Base-by-base conservation (phyloP, 2,888 invertebrate genomes). In the Cyaniris semiargus region DNA sequence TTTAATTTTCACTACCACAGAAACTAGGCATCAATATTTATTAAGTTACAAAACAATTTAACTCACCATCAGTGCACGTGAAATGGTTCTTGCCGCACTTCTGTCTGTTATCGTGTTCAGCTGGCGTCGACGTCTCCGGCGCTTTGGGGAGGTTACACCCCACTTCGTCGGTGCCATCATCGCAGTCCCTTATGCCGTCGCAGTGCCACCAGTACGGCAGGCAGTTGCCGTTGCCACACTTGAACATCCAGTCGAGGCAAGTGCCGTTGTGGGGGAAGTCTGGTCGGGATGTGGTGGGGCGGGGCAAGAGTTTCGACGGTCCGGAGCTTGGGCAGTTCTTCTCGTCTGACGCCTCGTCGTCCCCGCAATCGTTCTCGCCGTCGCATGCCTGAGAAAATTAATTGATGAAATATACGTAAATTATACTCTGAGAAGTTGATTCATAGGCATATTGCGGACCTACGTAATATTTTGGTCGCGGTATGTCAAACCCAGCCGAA, bases 171-270 rank as follows among this genome's bases (percentile, higher is more conserved):
- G 96, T 96, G 66, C 94, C 94, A 81, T 97, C 97, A 0, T 95
- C 96, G 81, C 97, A 97, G 83, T 97, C 97, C 82, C 96, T 95
- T 1, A 96, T 96, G 0, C 90, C 95, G 84, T 97, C 97, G 84
- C 97, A 97, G 80, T 96, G 95, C 97, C 97, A 97, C 96, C 96
- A 96, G 80, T 96, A 95, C 0, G 97, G 97, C 72, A 97, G 94
- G 84, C 97, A 97, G 86, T 95, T 96, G 13, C 90, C 94, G 82
- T 96, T 96, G 23, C 93, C 89, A 83, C 97, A 97, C 81, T 94
- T 95, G 85, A 96, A 97, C 97, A 97, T 97, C 96, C 96, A 97
- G 80, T 96, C 96, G 74, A 95, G 94, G 83, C 97, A 97, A 0
- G 94, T 89, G 7, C 84, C 84, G 81, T 91, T 90, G 80, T 83